Percentiles rank a stretch among this genome's conserved stretches.
These are phyloP conservation scores for Barnardius zonarius DNA, from an alignment of 2,113 vertebrate genomes.

Conservation along the genomic window DNA sequence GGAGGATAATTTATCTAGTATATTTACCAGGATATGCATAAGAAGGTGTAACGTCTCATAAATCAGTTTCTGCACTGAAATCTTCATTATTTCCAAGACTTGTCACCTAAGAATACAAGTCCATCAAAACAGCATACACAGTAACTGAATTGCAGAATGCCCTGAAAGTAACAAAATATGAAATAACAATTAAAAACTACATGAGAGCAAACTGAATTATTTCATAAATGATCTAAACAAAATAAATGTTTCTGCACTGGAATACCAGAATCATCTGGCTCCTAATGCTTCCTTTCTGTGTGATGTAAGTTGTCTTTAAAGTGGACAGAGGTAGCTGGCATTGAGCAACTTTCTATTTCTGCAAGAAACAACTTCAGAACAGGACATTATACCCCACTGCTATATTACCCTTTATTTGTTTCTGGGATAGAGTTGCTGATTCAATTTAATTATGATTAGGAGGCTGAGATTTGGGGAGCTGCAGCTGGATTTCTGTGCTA, in stretches of 20 bases:
- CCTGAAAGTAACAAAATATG: background rate
- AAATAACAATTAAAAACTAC: background rate
- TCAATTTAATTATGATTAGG: background rate
- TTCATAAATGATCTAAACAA: background rate
- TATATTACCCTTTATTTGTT: background rate
- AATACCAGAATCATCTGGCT: background rate
- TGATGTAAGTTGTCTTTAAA: background rate
- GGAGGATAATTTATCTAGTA: background rate
- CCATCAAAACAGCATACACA: background rate
- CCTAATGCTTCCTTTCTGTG: background rate
- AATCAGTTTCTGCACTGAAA: background rate
- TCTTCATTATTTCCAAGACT: background rate
- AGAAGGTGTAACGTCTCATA: background rate
- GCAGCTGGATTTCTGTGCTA: background rate
- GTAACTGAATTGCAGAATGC: background rate
- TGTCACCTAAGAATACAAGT: background rate
- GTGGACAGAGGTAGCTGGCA: background rate
- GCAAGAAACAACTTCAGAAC: background rate
- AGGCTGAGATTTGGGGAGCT: background rate
- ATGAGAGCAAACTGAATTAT: rapidly evolving
- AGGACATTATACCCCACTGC: background rate
- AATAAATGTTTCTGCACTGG: background rate
- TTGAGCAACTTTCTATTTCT: background rate
- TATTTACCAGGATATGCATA: background rate
- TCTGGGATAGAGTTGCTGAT: background rate